Percentiles rank a stretch among this genome's conserved stretches.
Evolutionary conservation across 1,140 invertebrate species (phyloP).

Genomic region (Papilio dardanus): DNA sequence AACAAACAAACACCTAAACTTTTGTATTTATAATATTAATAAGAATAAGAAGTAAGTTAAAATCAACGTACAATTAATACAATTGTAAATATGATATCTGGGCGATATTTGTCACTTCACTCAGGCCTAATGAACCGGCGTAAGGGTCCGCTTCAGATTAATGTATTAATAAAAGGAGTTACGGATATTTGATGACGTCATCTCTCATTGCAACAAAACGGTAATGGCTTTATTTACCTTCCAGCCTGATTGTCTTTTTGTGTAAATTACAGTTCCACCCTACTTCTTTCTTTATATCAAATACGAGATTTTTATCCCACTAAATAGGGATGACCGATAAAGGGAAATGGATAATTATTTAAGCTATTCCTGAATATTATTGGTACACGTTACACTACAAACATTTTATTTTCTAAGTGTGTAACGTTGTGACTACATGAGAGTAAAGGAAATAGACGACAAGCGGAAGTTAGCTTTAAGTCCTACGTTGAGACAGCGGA

Average conservation of each 20-base stretch:
- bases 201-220: constrained; percentile 2
- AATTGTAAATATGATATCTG: neutral
- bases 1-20: no score
- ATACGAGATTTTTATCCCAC: neutral
- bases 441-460: neutral
- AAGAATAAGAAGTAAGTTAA: no score
- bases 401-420: neutral
- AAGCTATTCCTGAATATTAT: neutral
- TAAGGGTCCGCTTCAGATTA: constrained; percentile 6
- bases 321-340: neutral
- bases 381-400: neutral
- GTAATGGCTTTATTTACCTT: neutral
- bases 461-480: constrained; percentile 20
- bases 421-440: neutral
- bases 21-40: no score
- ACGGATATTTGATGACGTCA: constrained; percentile 15
- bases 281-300: neutral
- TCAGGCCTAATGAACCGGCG: neutral
- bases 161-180: constrained; percentile 8
- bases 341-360: neutral
- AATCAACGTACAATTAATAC: no score
- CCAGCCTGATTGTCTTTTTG: neutral
- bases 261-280: neutral
- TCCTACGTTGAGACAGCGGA: neutral
- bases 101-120: neutral